phyloP scores from a whole-genome alignment of 2,113 vertebrate species.

The Porphyrio hochstetteri region DNA sequence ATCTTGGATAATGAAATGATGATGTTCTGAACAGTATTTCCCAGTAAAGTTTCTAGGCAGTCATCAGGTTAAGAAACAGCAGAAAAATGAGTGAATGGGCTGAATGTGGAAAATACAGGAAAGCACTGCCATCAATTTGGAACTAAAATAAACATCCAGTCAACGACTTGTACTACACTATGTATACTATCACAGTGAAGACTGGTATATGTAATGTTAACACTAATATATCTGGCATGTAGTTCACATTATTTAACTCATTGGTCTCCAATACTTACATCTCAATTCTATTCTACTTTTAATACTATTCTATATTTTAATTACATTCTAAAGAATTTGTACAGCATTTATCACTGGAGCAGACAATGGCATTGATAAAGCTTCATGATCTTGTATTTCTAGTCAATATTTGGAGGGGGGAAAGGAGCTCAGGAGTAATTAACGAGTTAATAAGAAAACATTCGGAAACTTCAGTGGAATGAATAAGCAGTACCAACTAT shows the following conservation, averaged over 20 bases:
- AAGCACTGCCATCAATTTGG: slow-evolving; percentile 43
- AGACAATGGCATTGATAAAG: background rate
- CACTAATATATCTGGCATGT: background rate
- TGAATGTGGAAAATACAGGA: background rate
- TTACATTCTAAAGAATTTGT: background rate
- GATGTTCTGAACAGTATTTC: background rate
- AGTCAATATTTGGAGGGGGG: background rate
- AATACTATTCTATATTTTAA: background rate
- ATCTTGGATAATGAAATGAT: background rate
- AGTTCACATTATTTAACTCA: background rate
- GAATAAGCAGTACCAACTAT: background rate
- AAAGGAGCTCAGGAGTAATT: background rate
- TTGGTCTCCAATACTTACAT: background rate
- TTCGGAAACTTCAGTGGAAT: background rate
- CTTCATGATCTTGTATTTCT: background rate
- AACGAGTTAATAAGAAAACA: background rate
- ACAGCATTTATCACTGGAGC: background rate
- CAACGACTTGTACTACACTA: background rate
- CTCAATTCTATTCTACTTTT: background rate
- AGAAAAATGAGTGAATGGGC: background rate
- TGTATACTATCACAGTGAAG: background rate
- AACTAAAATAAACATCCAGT: slow-evolving; percentile 60
- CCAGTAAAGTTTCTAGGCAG: background rate
- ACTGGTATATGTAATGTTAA: background rate
- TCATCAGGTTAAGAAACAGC: background rate